Percentiles rank a stretch among this genome's conserved stretches.
phyloP scores from a whole-genome alignment of 2,113 vertebrate species.

The Oncorhynchus mykiss region DNA sequence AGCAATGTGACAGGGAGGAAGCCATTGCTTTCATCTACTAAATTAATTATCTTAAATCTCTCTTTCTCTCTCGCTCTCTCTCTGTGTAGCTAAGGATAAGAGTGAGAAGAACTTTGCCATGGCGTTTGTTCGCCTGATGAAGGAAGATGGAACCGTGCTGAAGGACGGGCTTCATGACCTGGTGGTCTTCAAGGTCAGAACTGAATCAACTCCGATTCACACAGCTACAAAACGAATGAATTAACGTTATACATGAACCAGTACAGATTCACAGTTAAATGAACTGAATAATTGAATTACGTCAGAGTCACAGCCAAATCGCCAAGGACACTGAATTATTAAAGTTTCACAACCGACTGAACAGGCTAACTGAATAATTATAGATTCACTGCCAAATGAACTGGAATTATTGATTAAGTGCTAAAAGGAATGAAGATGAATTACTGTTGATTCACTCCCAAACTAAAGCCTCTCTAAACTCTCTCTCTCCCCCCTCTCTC shows the following conservation, averaged over 20 bases:
- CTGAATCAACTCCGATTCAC: not conserved
- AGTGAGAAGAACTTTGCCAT: slow-evolving; percentile 98
- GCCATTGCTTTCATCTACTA: not conserved
- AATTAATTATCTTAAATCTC: not conserved
- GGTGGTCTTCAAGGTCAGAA: slow-evolving; percentile 85
- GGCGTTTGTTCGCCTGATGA: slow-evolving; percentile 94
- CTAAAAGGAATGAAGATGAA: slow-evolving; percentile 68
- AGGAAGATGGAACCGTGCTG: slow-evolving; percentile 94
- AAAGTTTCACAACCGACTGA: too few relatives aligned
- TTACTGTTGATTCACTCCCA: slow-evolving; percentile 56
- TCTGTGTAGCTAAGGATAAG: slow-evolving; percentile 88
- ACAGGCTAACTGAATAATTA: not conserved
- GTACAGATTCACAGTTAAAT: slow-evolving; percentile 50
- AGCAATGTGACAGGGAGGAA: too few relatives aligned
- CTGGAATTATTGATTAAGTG: slow-evolving; percentile 65
- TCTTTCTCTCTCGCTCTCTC: not conserved
- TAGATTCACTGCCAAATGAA: slow-evolving; percentile 56
- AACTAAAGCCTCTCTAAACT: slow-evolving; percentile 33
- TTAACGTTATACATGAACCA: not conserved
- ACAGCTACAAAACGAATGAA: too few relatives aligned
- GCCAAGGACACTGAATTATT: not conserved
- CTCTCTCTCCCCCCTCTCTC: too few relatives aligned
- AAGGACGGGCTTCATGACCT: slow-evolving; percentile 89
- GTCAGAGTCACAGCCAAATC: too few relatives aligned
- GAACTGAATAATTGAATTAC: slow-evolving; percentile 44